These are phyloP conservation scores for Clarias pachynema DNA, from an alignment of 2,797 vertebrate species.

Conservation along the genomic window DNA sequence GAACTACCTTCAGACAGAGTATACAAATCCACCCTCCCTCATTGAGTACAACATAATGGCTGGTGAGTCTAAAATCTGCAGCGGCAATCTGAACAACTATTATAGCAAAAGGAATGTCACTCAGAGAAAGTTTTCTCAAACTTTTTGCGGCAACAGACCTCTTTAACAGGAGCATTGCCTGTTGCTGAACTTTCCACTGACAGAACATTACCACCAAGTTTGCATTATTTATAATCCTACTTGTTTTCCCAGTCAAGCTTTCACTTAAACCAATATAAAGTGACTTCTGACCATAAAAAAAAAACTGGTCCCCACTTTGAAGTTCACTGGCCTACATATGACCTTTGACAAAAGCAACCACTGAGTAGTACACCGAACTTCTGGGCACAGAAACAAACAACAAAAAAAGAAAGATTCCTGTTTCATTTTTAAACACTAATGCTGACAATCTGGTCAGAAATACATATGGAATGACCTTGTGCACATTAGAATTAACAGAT, in stretches of 20 bases:
- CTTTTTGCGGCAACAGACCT: neutral
- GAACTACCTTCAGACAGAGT: conserved; percentile 49
- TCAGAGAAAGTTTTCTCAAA: neutral
- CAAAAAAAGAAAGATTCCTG: neutral
- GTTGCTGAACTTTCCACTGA: neutral
- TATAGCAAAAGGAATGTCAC: neutral
- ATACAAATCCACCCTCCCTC: conserved; percentile 56
- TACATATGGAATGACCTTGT: conserved; percentile 10
- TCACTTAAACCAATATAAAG: neutral
- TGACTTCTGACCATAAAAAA: neutral
- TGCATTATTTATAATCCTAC: neutral
- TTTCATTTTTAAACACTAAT: conserved; percentile 10
- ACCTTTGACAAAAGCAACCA: neutral
- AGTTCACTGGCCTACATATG: neutral
- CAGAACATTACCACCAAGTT: neutral
- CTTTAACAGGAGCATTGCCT: neutral
- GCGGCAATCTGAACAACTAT: neutral
- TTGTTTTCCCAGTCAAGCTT: neutral
- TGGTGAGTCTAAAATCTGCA: conserved; percentile 23
- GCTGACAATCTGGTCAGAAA: neutral
- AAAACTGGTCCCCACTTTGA: neutral
- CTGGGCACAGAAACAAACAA: neutral
- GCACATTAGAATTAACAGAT: neutral
- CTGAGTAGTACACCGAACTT: neutral
- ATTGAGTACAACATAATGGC: conserved; percentile 59